Base-by-base conservation (phyloP, 2,797 vertebrate genomes). In the Muscicapa striata region DNA sequence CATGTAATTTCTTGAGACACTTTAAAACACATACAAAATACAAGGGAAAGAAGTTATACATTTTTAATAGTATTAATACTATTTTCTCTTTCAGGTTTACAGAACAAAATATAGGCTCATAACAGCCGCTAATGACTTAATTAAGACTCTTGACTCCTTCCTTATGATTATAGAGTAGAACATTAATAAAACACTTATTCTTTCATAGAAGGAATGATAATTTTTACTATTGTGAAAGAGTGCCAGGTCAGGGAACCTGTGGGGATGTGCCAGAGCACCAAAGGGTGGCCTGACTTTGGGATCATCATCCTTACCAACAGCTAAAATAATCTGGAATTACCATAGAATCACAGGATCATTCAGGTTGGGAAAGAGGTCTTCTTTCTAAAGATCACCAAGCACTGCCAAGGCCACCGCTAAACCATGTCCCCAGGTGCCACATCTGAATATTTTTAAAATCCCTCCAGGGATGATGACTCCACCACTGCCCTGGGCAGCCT, bases 51-150 rank as follows among this genome's bases (percentile, higher is more conserved):
- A n/a, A 5, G 30, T 74, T 24, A 59, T 5, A 54, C 0, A 15
- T 83, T 87, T 81, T 74, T 84, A 83, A 66, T 58, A 36, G 22
- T 61, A 41, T 64, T 92, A 79, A 76, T 66, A 23, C 40, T 93
- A 36, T 74, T 84, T 84, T 32, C 82, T 84, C 30, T 74, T 92
- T 86, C 67, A 89, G 52, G 21, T 89, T 93, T 95, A 75, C 58
- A 63, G 89, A 87, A 88, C 45, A 70, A 90, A 87, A 89, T 63
- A 77, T 0, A 77, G 64, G 74, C 57, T 81, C 3, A 1, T 59
- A 85, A 66, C 61, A 89, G 49, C 43, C 0, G 1, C 67, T 86
- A 87, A 81, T 87, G 58, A 69, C 62, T 91, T 92, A 87, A 93
- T 92, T 90, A 89, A 77, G 61, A 43, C 64, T 87, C 49, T 75